These are phyloP conservation scores for Cryptotis parvus DNA, from an alignment of 2,113 vertebrate species.

Conservation along the genomic window DNA sequence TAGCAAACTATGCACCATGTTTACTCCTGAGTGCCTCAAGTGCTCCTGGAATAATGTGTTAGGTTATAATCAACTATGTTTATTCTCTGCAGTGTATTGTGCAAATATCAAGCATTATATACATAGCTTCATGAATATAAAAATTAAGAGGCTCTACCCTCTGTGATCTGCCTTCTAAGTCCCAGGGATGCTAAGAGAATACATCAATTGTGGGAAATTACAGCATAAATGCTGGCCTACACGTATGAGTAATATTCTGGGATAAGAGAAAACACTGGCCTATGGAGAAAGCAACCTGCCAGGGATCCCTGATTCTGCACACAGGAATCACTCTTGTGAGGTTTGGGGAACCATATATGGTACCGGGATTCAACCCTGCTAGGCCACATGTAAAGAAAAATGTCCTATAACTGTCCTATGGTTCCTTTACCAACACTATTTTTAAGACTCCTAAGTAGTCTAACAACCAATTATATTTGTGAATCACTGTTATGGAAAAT, in stretches of 20 bases:
- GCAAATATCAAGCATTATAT: background rate
- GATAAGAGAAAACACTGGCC: no score
- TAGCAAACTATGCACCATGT: background rate
- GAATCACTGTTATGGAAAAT: background rate
- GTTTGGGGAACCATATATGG: no score
- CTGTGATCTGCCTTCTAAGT: background rate
- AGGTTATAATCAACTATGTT: background rate
- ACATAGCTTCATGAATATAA: background rate
- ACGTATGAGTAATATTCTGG: no score
- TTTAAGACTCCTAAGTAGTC: background rate
- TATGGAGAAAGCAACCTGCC: no score
- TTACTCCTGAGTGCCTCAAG: background rate
- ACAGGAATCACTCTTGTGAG: no score
- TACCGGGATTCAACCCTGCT: no score
- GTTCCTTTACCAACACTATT: no score
- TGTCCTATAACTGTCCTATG: no score
- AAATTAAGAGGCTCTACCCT: background rate
- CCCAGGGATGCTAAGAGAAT: background rate
- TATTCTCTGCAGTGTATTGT: background rate
- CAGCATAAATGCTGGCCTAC: no score
- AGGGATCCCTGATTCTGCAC: no score
- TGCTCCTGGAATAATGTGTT: background rate
- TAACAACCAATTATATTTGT: background rate
- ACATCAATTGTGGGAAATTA: background rate
- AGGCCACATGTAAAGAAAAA: no score